Evolutionary conservation across 92 coral and sea anemone species (phyloP).

Genomic region (Parazoanthus darwini): DNA sequence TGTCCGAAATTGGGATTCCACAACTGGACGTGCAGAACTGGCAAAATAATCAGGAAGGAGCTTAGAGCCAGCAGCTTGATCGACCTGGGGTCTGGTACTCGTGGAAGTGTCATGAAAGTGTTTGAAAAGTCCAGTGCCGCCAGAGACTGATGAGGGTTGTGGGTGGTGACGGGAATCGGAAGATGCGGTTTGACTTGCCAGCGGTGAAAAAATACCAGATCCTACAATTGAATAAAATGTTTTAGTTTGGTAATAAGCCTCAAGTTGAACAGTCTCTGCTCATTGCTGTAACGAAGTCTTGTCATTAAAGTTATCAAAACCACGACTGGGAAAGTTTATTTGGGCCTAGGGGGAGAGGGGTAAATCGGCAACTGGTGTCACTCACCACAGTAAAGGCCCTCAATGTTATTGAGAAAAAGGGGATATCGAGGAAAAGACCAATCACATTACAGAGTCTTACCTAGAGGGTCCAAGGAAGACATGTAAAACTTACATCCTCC

Average conservation of each 20-base stretch:
- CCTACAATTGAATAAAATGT: constrained; percentile 20
- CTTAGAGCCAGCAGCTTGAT: constrained; percentile 17
- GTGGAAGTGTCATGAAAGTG: constrained; percentile 21
- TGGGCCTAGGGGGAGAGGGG: background rate
- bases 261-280: background rate
- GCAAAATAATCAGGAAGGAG: constrained; percentile 28
- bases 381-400: background rate
- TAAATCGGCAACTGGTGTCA: background rate
- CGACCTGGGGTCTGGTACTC: constrained; percentile 5
- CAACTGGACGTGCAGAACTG: constrained; percentile 9
- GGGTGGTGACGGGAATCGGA: constrained; percentile 57
- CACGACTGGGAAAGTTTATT: background rate
- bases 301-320: too few relatives aligned
- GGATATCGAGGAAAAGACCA: background rate
- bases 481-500: background rate
- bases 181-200: constrained; percentile 64
- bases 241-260: background rate
- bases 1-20: constrained; percentile 21
- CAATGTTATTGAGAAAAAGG: background rate
- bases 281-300: background rate
- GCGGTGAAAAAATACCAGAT: constrained; percentile 83
- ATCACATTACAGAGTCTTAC: too few relatives aligned
- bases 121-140: constrained; percentile 37
- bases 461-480: background rate
- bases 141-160: constrained; percentile 43